Base-by-base conservation (phyloP, 2,888 invertebrate species). In the Leptothorax acervorum region DNA sequence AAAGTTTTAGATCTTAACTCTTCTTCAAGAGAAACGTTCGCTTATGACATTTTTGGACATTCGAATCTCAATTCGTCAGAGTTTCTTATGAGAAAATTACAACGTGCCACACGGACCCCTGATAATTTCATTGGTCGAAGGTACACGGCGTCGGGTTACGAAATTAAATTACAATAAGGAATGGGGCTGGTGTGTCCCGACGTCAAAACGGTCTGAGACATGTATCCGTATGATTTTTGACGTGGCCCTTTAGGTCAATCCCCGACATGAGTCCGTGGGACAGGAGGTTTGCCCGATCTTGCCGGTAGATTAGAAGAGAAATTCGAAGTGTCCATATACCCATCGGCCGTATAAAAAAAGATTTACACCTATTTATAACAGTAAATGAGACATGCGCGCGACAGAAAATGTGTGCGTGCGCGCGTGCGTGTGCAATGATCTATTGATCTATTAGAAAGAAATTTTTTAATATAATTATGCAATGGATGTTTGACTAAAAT, bases 151-250 rank as follows among this genome's bases (percentile, higher is more conserved):
- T 93, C 91, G 87, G 82, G 88, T 94, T 93, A 92, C 92, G 84
- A 92, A 92, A 93, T 91, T 91, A 92, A 93, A 93, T 93, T 91
- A 93, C 92, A 93, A 94, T 93, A 89, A 88, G 83, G 75, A 63
- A 85, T 84, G 82, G 73, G 73, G 84, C 82, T 83, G 66, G 74
- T 60, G 71, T 82, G 57, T 57, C 89, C 81, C 85, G 88, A 86
- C 88, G 88, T 88, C 68, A 82, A 83, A 85, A 84, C 78, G 68
- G 55, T 8, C 53, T 55, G 73, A 68, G 82, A 82, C 75, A 53
- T 68, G 73, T 85, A 82, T 83, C 85, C 81, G 60, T 76, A 75
- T 48, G 79, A 84, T 74, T 84, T 85, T 86, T 86, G 88, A 89
- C 85, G 75, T 81, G 84, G 81, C 81, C 73, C 79, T 85, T 65